Conservation (phyloP, 1,140 invertebrate genomes). For the Drosophila hydei region DNA sequence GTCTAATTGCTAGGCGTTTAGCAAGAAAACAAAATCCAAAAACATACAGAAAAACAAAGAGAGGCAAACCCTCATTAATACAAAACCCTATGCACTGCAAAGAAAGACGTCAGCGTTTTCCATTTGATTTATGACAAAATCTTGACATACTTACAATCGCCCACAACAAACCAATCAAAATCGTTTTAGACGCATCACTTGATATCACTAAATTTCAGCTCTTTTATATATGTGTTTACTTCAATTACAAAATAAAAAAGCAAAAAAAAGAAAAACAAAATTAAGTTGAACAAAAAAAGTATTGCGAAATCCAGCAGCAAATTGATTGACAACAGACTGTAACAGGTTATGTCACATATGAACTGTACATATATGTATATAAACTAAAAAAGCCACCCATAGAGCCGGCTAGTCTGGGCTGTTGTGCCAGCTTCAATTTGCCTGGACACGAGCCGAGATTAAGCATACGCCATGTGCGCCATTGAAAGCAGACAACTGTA, state of each 20-base stretch:
- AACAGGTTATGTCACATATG: slow-evolving; percentile 56
- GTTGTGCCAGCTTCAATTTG: slow-evolving; percentile 21
- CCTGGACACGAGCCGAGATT: slow-evolving; percentile 57
- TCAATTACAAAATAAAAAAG: slow-evolving; percentile 30
- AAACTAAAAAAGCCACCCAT: slow-evolving; percentile 41
- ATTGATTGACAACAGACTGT: slow-evolving; percentile 52
- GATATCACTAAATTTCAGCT: slow-evolving; percentile 35
- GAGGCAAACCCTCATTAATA: slow-evolving; percentile 37
- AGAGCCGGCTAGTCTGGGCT: slow-evolving; percentile 53
- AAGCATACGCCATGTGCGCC: slow-evolving; percentile 52
- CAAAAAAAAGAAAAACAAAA: slow-evolving; percentile 1
- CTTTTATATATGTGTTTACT: slow-evolving; percentile 21
- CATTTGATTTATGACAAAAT: slow-evolving; percentile 32
- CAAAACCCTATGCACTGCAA: slow-evolving; percentile 11
- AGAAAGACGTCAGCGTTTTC: not conserved
- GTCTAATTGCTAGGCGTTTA: slow-evolving; percentile 59
- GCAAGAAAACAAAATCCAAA: slow-evolving; percentile 3
- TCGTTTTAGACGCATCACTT: slow-evolving; percentile 45
- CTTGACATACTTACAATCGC: slow-evolving; percentile 55
- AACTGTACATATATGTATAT: slow-evolving; percentile 29
- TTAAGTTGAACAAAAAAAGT: slow-evolving; percentile 13
- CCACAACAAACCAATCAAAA: slow-evolving; percentile 37
- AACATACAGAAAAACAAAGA: slow-evolving; percentile 22
- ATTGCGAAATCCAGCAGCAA: slow-evolving; percentile 45
- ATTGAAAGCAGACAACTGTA: slow-evolving; percentile 5